Evolutionary conservation across 2,113 vertebrate species (phyloP).

Genomic region (Trinectes maculatus): DNA sequence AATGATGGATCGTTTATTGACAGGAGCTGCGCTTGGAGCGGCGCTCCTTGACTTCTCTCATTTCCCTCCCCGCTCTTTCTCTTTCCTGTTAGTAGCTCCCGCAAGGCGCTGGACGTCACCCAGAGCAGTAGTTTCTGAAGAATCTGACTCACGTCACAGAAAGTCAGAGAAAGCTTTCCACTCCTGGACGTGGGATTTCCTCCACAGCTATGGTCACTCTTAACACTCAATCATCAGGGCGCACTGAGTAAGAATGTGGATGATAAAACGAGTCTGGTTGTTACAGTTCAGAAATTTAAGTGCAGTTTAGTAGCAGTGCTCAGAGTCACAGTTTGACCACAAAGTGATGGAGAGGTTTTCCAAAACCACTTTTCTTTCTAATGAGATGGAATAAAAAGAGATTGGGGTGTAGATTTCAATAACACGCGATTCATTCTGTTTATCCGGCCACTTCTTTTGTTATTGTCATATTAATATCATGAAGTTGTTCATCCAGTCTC

Average conservation of each 20-base stretch:
- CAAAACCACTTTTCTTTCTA: conserved; percentile 5
- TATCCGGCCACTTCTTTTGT: too few relatives aligned
- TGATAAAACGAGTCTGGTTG: neutral
- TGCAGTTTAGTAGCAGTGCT: conserved; percentile 4
- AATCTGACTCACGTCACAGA: conserved; percentile 23
- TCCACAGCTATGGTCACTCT: conserved; percentile 10
- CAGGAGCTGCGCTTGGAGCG: neutral
- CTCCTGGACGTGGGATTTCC: conserved; percentile 34
- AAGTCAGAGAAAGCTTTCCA: conserved; percentile 20
- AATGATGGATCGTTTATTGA: conserved; percentile 14
- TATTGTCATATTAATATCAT: too few relatives aligned
- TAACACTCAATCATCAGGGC: conserved; percentile 26
- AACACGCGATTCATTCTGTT: neutral
- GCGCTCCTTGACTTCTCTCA: neutral
- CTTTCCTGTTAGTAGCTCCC: conserved; percentile 33
- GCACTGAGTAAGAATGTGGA: neutral
- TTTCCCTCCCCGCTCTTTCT: conserved; percentile 13
- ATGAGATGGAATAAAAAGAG: conserved; percentile 29
- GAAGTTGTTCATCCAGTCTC: too few relatives aligned
- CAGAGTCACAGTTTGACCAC: conserved; percentile 22
- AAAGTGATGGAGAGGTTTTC: conserved; percentile 33
- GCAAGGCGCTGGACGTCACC: neutral
- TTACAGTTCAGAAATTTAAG: conserved; percentile 1
- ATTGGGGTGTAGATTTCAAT: conserved; percentile 10
- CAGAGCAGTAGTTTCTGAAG: conserved; percentile 50